Base-by-base conservation (phyloP, 1,140 invertebrate species). In the Sycophila sp. region DNA sequence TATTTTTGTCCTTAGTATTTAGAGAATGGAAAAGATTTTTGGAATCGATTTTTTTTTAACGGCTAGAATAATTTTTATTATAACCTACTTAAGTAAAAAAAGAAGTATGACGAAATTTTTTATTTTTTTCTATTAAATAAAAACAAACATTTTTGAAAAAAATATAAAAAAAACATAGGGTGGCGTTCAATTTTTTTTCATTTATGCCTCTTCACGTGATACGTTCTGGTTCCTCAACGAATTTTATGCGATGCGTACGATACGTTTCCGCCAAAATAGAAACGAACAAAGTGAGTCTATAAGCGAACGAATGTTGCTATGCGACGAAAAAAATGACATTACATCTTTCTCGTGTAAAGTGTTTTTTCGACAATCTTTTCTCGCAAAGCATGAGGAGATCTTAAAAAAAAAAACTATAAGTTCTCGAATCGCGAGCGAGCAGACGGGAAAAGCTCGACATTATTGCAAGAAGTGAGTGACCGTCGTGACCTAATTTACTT, bases 401-500 rank as follows among this genome's bases (percentile, higher is more conserved):
- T n/a, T n/a, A n/a, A n/a, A n/a, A n/a, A n/a, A n/a, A n/a, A n/a
- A n/a, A n/a, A n/a, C n/a, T n/a, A n/a, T n/a, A n/a, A n/a, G n/a
- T n/a, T n/a, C 42, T 19, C 24, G 62, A 60, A 58, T 53, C 38
- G 17, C 45, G 26, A 56, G 24, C 40, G 22, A 70, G 42, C 45
- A 47, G 24, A 22, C 42, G 42, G 13, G 42, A 47, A 47, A 47
- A 47, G 42, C 24, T 8, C 19, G 15, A 10, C n/a, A 24, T 2
- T 58, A 42, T n/a, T n/a, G n/a, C n/a, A 64, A 38, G 11, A 42
- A 34, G 63, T 19, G 26, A 56, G 28, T 11, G 63, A 73, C 42
- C 26, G 69, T 65, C 51, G 62, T 59, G 62, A 77, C 73, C 73
- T 77, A 73, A 78, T 77, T 77, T 49, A n/a, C 75, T 77, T 77